phyloP scores from a whole-genome alignment of 2,113 vertebrate species.

The Triplophysa rosa region DNA sequence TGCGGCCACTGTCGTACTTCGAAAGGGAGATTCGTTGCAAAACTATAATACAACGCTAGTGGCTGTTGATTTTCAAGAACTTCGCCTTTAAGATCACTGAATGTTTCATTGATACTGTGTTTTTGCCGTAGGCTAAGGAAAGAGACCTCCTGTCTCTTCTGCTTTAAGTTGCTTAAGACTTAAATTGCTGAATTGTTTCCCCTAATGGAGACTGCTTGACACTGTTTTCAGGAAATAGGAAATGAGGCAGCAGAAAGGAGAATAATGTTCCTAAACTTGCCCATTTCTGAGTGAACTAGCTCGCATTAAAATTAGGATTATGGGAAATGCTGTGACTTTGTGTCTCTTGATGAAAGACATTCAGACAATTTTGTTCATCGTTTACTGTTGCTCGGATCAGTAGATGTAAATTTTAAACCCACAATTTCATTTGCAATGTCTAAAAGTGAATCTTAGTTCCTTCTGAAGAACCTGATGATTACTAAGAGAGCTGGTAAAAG shows the following conservation, averaged over 20 bases:
- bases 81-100: neutral
- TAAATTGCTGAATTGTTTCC: constrained; percentile 77
- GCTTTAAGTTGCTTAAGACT: constrained; percentile 40
- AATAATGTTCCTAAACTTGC: constrained; percentile 44
- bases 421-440: neutral
- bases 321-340: neutral
- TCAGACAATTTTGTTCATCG: neutral
- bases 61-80: too few species aligned
- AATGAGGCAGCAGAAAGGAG: constrained; percentile 73
- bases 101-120: neutral
- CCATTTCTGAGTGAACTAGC: constrained; percentile 6
- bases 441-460: neutral
- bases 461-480: neutral
- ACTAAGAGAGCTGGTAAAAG: neutral
- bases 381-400: neutral
- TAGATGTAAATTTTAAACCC: neutral
- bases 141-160: neutral
- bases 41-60: too few species aligned
- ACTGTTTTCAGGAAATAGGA: constrained; percentile 63
- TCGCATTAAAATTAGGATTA: neutral
- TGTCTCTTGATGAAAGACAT: neutral
- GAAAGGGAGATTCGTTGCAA: too few species aligned
- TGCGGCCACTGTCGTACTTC: too few species aligned
- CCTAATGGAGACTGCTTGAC: constrained; percentile 58
- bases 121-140: neutral